Conservation (phyloP, 2,888 invertebrate genomes). For the Spodoptera littoralis region DNA sequence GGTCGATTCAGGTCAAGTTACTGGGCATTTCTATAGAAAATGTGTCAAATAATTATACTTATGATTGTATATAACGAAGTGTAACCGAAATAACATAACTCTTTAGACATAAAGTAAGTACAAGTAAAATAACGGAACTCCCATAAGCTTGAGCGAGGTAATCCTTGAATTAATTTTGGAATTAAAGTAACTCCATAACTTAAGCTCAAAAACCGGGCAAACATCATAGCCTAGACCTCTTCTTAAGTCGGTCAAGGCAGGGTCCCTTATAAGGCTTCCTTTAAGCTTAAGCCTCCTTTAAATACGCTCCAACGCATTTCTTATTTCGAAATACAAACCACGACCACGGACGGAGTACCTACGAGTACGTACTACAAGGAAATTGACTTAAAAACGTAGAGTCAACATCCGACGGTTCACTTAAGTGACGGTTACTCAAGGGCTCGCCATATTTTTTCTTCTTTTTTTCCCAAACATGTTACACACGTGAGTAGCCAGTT, state of each 20-base stretch:
- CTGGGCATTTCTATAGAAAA: conserved; percentile 1
- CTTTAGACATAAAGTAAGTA: too few species aligned
- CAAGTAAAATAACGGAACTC: not conserved
- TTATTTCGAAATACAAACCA: conserved; percentile 48
- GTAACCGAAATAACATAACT: too few species aligned
- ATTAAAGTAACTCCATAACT: not conserved
- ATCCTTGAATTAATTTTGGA: conserved; percentile 1
- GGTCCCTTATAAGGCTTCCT: conserved; percentile 33
- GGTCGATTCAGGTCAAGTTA: conserved; percentile 26
- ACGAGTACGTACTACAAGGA: conserved; percentile 54
- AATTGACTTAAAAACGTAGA: conserved; percentile 63
- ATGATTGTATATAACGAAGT: too few species aligned
- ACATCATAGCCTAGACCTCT: conserved; percentile 46
- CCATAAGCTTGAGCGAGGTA: not conserved
- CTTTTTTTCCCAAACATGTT: conserved; percentile 72
- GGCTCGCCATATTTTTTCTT: conserved; percentile 67
- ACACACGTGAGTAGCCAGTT: conserved; percentile 74
- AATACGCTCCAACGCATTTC: conserved; percentile 46
- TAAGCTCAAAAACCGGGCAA: conserved; percentile 20
- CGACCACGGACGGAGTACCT: conserved; percentile 39
- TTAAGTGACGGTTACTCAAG: conserved; percentile 64
- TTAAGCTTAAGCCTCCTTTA: conserved; percentile 35
- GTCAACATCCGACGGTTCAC: conserved; percentile 64
- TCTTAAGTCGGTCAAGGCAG: conserved; percentile 49
- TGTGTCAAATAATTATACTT: not conserved